Percentiles rank a stretch among this genome's conserved stretches.
phyloP scores from a whole-genome alignment of 2,888 invertebrate genomes.

The Phorcus lineatus region DNA sequence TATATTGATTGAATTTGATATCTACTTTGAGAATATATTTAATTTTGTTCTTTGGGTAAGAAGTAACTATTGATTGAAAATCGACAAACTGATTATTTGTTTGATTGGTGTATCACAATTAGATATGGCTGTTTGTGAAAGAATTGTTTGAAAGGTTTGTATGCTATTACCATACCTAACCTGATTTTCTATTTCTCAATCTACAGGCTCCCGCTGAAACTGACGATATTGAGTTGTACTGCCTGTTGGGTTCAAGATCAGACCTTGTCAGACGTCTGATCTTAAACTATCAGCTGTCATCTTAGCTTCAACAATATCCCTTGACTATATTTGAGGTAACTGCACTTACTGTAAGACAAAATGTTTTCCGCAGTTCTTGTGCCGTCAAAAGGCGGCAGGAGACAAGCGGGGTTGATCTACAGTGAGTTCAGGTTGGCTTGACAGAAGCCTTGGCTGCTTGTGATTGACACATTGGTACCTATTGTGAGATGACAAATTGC shows the following conservation, averaged over 20 bases:
- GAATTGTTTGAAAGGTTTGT: no score
- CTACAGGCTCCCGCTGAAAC: slow-evolving; percentile 11
- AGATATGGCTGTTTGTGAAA: no score
- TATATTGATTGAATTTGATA: no score
- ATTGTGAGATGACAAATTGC: no score
- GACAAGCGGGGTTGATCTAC: not conserved
- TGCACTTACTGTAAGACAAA: slow-evolving; percentile 18
- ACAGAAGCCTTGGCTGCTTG: no score
- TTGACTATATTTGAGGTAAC: slow-evolving; percentile 11
- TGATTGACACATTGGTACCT: no score
- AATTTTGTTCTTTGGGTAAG: no score
- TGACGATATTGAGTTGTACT: not conserved
- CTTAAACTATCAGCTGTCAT: slow-evolving; percentile 15
- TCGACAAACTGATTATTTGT: no score
- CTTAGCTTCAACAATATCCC: not conserved
- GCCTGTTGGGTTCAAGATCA: slow-evolving; percentile 17
- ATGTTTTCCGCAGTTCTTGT: not conserved
- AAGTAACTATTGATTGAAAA: no score
- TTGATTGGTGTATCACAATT: no score
- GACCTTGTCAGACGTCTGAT: slow-evolving; percentile 4
- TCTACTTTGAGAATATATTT: no score
- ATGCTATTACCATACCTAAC: not conserved
- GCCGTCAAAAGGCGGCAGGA: not conserved
- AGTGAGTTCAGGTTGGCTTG: not conserved
- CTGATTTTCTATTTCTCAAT: not conserved